Percentiles rank a stretch among this genome's conserved stretches.
Evolutionary conservation across 2,797 vertebrate genomes (phyloP).

Genomic region (Emys orbicularis): DNA sequence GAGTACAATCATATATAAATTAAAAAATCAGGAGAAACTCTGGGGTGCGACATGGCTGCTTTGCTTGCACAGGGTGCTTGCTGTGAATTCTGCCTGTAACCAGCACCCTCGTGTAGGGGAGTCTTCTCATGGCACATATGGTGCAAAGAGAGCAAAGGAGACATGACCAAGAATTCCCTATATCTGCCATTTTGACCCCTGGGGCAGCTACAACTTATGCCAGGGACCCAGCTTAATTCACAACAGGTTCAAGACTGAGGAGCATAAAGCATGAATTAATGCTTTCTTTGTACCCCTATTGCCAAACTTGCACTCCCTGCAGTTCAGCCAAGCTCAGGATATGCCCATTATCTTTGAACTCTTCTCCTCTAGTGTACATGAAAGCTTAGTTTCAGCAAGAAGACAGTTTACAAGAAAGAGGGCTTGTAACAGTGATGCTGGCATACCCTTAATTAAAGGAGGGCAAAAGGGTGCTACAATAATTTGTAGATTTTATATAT

Average conservation of each 20-base stretch:
- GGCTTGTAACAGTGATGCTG: not conserved
- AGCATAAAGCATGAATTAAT: not conserved
- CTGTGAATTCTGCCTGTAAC: not conserved
- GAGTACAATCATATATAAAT: not conserved
- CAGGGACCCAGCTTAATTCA: not conserved
- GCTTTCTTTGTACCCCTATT: not conserved
- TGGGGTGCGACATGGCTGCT: fast-evolving
- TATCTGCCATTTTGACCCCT: not conserved
- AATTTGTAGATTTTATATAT: conserved; percentile 31
- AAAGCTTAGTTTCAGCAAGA: not conserved
- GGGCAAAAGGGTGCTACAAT: not conserved
- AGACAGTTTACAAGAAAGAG: not conserved
- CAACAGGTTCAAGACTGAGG: not conserved
- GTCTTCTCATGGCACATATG: not conserved
- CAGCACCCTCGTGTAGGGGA: not conserved
- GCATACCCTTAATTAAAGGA: conserved; percentile 31
- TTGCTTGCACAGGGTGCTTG: not conserved
- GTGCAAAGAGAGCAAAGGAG: not conserved
- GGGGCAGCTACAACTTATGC: not conserved
- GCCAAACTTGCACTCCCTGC: not conserved
- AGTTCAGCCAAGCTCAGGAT: fast-evolving
- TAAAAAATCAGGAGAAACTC: not conserved
- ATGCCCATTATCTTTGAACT: not conserved
- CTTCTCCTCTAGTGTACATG: not conserved
- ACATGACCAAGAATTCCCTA: not conserved